phyloP scores from a whole-genome alignment of 1,140 invertebrate genomes.

The Brachionus calyciflorus region DNA sequence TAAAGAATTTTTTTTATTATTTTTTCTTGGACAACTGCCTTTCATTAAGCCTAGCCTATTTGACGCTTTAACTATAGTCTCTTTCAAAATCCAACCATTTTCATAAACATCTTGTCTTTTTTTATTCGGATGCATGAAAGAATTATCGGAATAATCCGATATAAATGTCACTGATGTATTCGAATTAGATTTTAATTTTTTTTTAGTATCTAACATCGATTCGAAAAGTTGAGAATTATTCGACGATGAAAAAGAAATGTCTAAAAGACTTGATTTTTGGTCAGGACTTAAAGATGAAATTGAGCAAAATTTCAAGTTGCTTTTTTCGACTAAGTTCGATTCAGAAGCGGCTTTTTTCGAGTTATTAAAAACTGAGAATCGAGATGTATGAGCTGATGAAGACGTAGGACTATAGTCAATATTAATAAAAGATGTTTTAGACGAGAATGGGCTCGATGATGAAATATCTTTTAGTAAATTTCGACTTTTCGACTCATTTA shows the following conservation, averaged over 20 bases:
- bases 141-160: neutral
- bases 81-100: conserved; percentile 1
- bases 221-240: neutral
- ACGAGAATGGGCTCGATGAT: no score
- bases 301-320: neutral
- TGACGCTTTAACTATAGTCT: neutral
- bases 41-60: neutral
- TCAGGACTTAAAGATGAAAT: neutral
- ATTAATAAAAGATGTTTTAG: no score
- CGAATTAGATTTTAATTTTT: neutral
- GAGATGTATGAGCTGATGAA: no score
- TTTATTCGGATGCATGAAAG: neutral
- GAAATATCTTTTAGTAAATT: no score
- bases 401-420: no score
- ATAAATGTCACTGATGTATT: neutral
- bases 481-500: no score
- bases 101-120: neutral
- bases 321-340: neutral
- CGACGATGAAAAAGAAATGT: conserved; percentile 17
- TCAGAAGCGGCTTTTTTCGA: neutral
- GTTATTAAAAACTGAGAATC: no score
- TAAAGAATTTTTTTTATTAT: neutral
- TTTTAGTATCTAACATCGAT: neutral
- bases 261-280: conserved; percentile 6
- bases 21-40: neutral